Base-by-base conservation (phyloP, 2,888 invertebrate species). In the Dynastes maya region DNA sequence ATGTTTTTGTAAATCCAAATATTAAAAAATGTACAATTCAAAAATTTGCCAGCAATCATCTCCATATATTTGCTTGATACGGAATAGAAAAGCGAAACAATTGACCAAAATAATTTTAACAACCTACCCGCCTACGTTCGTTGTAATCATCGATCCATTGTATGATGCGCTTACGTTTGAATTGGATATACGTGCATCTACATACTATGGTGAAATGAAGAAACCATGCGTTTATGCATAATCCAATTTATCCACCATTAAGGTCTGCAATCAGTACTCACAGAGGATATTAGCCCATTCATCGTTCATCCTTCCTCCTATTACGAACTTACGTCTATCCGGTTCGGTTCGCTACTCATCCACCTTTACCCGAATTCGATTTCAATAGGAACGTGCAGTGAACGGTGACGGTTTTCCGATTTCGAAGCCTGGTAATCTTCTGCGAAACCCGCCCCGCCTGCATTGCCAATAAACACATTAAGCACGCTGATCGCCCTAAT, bases 201-300 rank as follows among this genome's bases (percentile, higher is more conserved):
- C 11, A 58, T 2, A 16, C 8, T 8, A 58, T 58, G 55, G 4
- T 11, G 27, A 63, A 29, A 63, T 63, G 29, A 29, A 63, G 63
- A 63, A 29, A 63, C 16, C 72, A 27, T 58, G 58, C 72, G 58
- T 40, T 72, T 72, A 58, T 72, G 40, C 72, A 72, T 72, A 72
- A 72, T 72, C 72, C 72, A 72, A 72, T 72, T 61, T 72, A 72
- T 72, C 58, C 58, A 22, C 72, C 58, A 72, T 72, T 72, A 72
- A n/a, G 58, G 58, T 16, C 37, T 22, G 72, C 72, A 72, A 72
- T 72, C 72, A 72, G 58, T 37, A 72, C 58, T 29, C 16, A 37
- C 16, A n/a, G 64, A 72, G 72, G 72, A 72, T 72, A 72, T 72
- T 72, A 58, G 72, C 72, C 72, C 72, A 72, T 72, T 72, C 72